phyloP scores from a whole-genome alignment of 2,113 vertebrate genomes.

The Oryzias javanicus region DNA sequence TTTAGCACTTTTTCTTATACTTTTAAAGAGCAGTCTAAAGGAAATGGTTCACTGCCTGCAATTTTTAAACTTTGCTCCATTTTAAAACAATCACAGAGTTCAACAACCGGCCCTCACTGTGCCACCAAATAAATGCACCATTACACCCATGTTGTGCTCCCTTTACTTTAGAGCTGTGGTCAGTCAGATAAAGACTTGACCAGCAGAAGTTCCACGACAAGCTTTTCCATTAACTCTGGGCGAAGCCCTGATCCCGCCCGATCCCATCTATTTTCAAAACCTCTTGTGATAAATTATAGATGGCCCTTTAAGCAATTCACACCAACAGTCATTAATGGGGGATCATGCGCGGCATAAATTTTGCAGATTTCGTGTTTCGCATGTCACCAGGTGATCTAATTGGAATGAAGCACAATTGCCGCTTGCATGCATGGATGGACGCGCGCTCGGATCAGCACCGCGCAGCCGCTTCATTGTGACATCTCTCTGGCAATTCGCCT shows the following conservation, averaged over 20 bases:
- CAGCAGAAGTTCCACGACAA: too few relatives aligned
- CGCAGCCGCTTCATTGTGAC: neutral
- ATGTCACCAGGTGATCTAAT: conserved; percentile 7
- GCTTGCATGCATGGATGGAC: neutral
- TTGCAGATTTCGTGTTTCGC: conserved; percentile 2
- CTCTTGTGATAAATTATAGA: conserved; percentile 36
- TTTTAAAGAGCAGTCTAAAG: too few relatives aligned
- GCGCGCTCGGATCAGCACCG: neutral
- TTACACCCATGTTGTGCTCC: too few relatives aligned
- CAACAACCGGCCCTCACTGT: too few relatives aligned
- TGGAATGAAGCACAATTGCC: conserved; percentile 1
- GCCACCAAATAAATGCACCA: too few relatives aligned
- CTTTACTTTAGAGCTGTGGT: too few relatives aligned
- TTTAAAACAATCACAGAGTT: too few relatives aligned
- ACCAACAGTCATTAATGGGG: conserved; percentile 33
- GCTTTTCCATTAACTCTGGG: too few relatives aligned
- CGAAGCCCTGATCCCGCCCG: neutral
- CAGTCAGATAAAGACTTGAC: too few relatives aligned
- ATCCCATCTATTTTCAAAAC: conserved; percentile 28
- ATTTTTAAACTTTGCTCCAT: too few relatives aligned
- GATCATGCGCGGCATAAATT: neutral
- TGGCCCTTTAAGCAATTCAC: conserved; percentile 24
- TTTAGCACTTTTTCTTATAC: too few relatives aligned
- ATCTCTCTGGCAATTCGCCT: neutral
- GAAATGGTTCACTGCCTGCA: too few relatives aligned